phyloP scores from a whole-genome alignment of 2,888 invertebrate species.

The Macrophya alboannulata region DNA sequence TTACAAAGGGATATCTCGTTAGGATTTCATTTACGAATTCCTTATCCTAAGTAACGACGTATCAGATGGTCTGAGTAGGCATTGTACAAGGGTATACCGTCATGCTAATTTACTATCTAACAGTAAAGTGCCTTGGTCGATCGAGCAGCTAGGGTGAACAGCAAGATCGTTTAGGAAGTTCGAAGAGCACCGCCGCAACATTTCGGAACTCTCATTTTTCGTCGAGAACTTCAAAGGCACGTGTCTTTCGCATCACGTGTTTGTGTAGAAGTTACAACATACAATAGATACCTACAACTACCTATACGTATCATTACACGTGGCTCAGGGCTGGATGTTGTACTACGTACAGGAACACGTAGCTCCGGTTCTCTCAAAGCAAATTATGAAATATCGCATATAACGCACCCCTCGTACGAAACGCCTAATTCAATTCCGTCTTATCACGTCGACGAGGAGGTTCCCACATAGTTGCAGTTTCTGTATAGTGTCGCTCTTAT shows the following conservation, averaged over 20 bases:
- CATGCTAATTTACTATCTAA: constrained; percentile 33
- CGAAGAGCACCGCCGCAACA: constrained; percentile 6
- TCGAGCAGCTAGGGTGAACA: constrained; percentile 16
- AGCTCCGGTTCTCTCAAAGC: constrained; percentile 29
- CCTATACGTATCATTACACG: background rate
- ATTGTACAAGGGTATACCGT: background rate
- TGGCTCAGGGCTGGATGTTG: background rate
- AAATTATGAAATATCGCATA: constrained; percentile 44
- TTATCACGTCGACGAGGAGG: constrained; percentile 24
- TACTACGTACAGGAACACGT: background rate
- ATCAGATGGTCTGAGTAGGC: constrained; percentile 9
- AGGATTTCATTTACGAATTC: constrained; percentile 46
- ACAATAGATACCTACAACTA: background rate
- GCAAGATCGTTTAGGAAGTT: constrained; percentile 20
- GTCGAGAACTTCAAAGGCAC: constrained; percentile 4
- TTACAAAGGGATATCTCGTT: constrained; percentile 35
- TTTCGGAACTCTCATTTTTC: background rate
- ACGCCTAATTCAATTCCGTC: constrained; percentile 26
- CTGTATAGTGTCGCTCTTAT: constrained; percentile 2
- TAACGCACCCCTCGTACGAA: constrained; percentile 24
- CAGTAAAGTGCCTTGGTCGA: background rate
- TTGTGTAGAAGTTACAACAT: constrained; percentile 4
- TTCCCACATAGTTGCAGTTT: constrained; percentile 37
- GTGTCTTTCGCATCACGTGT: background rate
- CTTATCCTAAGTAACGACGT: background rate